phyloP scores from a whole-genome alignment of 1,140 invertebrate genomes.

The Propsilocerus akamusi region DNA sequence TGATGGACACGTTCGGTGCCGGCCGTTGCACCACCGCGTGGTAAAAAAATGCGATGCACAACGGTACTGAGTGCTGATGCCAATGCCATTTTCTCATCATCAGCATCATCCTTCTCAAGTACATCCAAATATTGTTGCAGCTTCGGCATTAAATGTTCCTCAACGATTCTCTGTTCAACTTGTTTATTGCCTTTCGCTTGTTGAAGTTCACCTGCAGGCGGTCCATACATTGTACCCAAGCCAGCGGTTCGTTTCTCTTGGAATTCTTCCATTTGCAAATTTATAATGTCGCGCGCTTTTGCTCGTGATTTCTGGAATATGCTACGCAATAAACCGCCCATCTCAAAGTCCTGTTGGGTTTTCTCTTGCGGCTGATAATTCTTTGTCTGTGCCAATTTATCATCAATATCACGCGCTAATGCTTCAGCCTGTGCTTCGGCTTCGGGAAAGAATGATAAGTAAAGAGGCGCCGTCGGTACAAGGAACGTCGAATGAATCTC shows the following conservation, averaged over 20 bases:
- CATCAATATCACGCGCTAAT: conserved; percentile 73
- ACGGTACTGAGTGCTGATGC: conserved; percentile 64
- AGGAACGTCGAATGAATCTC: conserved; percentile 95
- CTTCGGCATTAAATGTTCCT: conserved; percentile 51
- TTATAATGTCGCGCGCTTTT: conserved; percentile 70
- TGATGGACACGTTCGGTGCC: conserved; percentile 35
- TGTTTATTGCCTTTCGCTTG: conserved; percentile 64
- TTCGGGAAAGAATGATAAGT: conserved; percentile 67
- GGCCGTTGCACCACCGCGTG: conserved; percentile 18
- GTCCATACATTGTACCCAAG: conserved; percentile 77
- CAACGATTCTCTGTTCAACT: conserved; percentile 56
- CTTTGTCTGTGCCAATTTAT: conserved; percentile 33
- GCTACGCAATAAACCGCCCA: conserved; percentile 72
- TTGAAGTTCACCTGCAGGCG: conserved; percentile 59
- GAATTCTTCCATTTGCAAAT: conserved; percentile 75
- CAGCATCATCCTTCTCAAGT: conserved; percentile 40
- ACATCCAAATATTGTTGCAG: conserved; percentile 53
- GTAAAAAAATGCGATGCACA: conserved; percentile 27
- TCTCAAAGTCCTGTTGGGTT: conserved; percentile 49
- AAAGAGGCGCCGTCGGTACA: conserved; percentile 71
- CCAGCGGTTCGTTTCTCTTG: conserved; percentile 76
- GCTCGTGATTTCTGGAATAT: conserved; percentile 75
- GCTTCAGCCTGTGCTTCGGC: conserved; percentile 36
- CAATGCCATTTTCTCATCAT: conserved; percentile 43
- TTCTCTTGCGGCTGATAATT: background rate